phyloP scores from a whole-genome alignment of 2,113 vertebrate genomes.

The Microtus oregoni region DNA sequence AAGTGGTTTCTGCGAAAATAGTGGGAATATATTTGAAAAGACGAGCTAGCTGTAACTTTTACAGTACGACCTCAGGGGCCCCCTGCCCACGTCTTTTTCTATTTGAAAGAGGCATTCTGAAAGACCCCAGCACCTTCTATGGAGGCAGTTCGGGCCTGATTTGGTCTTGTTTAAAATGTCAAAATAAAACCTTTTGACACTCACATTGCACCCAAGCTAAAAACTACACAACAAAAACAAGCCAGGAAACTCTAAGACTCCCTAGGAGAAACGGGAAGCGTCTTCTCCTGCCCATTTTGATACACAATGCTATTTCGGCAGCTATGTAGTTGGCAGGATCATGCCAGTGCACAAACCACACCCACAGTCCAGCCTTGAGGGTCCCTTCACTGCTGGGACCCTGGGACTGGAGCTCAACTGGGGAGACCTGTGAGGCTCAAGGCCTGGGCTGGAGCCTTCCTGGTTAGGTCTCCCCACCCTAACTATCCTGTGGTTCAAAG shows the following conservation, averaged over 20 bases:
- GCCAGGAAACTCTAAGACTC: not conserved
- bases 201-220: slow-evolving; percentile 94
- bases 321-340: not conserved
- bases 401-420: not conserved
- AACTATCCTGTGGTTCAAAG: not conserved
- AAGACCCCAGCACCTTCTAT: slow-evolving; percentile 91
- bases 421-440: not conserved
- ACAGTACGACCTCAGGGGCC: slow-evolving; percentile 79
- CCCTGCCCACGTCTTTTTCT: slow-evolving; percentile 78
- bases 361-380: not conserved
- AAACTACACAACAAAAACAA: slow-evolving; percentile 92
- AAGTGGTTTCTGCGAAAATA: slow-evolving; percentile 85
- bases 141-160: slow-evolving; percentile 88
- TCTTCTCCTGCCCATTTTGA: slow-evolving; percentile 54
- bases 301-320: not conserved
- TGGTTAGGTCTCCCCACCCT: not conserved
- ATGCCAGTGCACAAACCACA: not conserved
- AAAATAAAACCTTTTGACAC: slow-evolving; percentile 97
- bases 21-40: slow-evolving; percentile 86
- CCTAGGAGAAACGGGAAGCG: slow-evolving; percentile 88
- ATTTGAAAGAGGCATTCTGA: slow-evolving; percentile 91
- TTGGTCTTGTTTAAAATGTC: slow-evolving; percentile 93
- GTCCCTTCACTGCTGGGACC: slow-evolving; percentile 68
- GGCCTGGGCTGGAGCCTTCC: not conserved
- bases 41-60: slow-evolving; percentile 73